Base-by-base conservation (phyloP, 2,888 invertebrate genomes). In the Arge pagana region DNA sequence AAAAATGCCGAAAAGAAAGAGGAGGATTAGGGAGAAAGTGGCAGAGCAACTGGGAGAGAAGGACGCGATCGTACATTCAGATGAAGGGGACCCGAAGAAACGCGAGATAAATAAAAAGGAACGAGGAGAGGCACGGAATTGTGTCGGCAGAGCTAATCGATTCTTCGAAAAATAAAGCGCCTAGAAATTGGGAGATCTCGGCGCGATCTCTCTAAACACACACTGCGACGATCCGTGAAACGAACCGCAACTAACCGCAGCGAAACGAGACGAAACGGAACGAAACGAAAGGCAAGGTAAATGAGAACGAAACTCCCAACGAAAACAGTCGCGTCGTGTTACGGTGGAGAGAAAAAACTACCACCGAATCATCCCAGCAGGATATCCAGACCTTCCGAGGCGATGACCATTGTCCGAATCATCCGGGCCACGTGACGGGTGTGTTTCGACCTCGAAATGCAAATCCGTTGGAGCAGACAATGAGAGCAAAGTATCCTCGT, bases 371-470 rank as follows among this genome's bases (percentile, higher is more conserved):
- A 15, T 4, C 24, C 13, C 33, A 33, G 45, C 42, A 30, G 19
- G 42, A 42, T 42, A 33, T 23, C 33, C 45, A 23, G 45, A 45
- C 45, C 33, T 31, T 35, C 45, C 33, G 7, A 45, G 45, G 48
- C 26, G 26, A 8, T 36, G 48, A 48, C 48, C 48, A 48, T 48
- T 48, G 48, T 48, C 48, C 48, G 11, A 11, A 39, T 26, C 28
- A 7, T 28, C 28, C 24, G 28, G 43, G 7, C 26, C 39, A 16
- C 28, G 60, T 59, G 59, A 65, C 55, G 58, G 60, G 55, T 62
- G n/a, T n/a, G 66, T 67, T 68, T 64, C 50, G 61, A 55, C 45
- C 56, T 61, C 51, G 53, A 61, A 60, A 71, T 68, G 69, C 70
- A 68, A 70, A 71, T 70, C 59, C 59, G 36, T 48, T 45, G 48